phyloP scores from a whole-genome alignment of 1,140 invertebrate genomes.

The Diuraphis noxia region DNA sequence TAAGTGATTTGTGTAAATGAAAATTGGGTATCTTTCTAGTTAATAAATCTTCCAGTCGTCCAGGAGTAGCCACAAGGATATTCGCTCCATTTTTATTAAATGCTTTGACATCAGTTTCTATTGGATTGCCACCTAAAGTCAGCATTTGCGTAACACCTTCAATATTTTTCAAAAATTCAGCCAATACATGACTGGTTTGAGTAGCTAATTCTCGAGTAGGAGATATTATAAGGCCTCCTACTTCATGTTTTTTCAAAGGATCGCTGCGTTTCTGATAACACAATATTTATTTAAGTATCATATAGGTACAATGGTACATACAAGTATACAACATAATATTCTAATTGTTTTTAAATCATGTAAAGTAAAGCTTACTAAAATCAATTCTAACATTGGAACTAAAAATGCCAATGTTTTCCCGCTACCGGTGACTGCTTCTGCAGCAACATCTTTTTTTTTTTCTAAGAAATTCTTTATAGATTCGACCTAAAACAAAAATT shows the following conservation, averaged over 20 bases:
- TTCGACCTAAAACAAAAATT: constrained; percentile 69
- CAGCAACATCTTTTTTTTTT: constrained; percentile 92
- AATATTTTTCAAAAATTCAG: constrained; percentile 66
- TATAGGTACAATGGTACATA: no score
- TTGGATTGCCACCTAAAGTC: constrained; percentile 80
- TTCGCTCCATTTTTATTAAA: constrained; percentile 76
- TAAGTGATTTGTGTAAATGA: constrained; percentile 70
- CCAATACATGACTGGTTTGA: constrained; percentile 82
- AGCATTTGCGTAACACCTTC: constrained; percentile 65
- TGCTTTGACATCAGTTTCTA: constrained; percentile 72
- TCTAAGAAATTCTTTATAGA: constrained; percentile 85
- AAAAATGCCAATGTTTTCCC: constrained; percentile 96
- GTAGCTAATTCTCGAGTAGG: constrained; percentile 90
- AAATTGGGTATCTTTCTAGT: constrained; percentile 64
- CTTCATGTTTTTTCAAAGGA: constrained; percentile 75
- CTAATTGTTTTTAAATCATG: constrained; percentile 54
- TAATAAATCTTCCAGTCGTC: constrained; percentile 86
- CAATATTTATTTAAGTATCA: constrained; percentile 10
- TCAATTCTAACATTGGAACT: constrained; percentile 85
- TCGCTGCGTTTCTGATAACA: constrained; percentile 60
- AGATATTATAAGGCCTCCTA: constrained; percentile 87
- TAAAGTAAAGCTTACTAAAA: constrained; percentile 66
- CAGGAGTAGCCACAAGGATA: constrained; percentile 90
- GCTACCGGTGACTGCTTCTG: constrained; percentile 94
- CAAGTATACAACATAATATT: no score